Base-by-base conservation (phyloP, 2,113 vertebrate genomes). In the Lampris incognitus region DNA sequence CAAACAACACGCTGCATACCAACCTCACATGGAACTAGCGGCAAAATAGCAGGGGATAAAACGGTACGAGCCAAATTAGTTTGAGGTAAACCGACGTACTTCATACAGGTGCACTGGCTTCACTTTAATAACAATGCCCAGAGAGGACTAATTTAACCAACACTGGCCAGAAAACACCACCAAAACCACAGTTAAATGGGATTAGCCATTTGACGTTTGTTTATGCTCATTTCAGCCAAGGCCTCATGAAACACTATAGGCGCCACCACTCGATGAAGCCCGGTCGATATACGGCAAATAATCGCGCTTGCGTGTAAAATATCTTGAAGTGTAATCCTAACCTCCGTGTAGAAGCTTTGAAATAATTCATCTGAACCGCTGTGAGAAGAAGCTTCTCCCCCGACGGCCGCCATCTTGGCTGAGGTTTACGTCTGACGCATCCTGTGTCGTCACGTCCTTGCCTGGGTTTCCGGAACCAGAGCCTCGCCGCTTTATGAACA, bases 331-430 rank as follows among this genome's bases (percentile, higher is more conserved):
- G 4, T 52, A 0, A 2, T 1, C 1, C 66, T 51, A 77, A 95
- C 94, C 92, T 95, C 94, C 4, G 94, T 60, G 64, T 94, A 94
- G 80, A 94, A 95, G 38, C 80, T 79, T 59, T 93, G 85, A 85
- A 95, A 95, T 72, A 94, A 92, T 42, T 95, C 94, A 76, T 94
- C 94, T 10, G 89, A 86, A 42, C 83, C 83, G 50, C n/a, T 79
- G 7, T 69, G 83, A 42, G 85, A 42, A 50, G 88, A 89, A 49
- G 88, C 6, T 68, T 93, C 93, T 84, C 92, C 93, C 66, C 89
- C 91, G 75, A 88, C 77, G 61, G 91, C 86, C 91, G 94, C 94
- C 94, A 94, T 95, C 90, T 93, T 93, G 64, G 61, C 74, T 58
- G 24, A 10, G 83, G 72, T 85, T 72, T 79, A 82, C 81, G 41